Conservation (phyloP, 2,113 vertebrate genomes). For the Salvator merianae region DNA sequence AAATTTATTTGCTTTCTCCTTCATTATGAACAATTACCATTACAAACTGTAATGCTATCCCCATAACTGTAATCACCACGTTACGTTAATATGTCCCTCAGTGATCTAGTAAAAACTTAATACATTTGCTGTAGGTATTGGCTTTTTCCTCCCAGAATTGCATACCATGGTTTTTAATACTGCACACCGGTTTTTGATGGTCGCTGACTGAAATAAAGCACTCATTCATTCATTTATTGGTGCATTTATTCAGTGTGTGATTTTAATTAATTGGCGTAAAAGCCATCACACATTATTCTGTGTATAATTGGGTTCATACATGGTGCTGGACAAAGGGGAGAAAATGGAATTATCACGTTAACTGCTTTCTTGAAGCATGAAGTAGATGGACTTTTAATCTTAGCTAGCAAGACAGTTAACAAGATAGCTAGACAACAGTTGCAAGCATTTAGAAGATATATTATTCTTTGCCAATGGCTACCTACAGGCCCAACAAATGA, state of each 20-base stretch:
- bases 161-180: background rate
- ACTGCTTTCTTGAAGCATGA: constrained; percentile 40
- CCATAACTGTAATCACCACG: background rate
- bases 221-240: background rate
- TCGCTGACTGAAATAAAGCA: background rate
- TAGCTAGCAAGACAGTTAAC: constrained; percentile 2
- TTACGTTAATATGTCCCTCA: background rate
- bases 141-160: background rate
- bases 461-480: constrained; percentile 24
- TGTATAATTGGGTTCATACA: background rate
- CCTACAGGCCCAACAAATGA: background rate
- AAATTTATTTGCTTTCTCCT: background rate
- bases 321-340: background rate
- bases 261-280: too few species aligned
- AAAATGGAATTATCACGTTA: background rate
- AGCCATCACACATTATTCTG: too few species aligned
- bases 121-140: background rate
- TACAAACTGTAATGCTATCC: background rate
- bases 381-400: constrained; percentile 8
- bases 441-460: constrained; percentile 24
- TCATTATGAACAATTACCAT: background rate
- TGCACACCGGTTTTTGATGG: too few species aligned
- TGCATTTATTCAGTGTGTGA: background rate
- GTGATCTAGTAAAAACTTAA: background rate
- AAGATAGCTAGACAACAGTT: background rate